These are phyloP conservation scores for Polydrusus tereticollis DNA, from an alignment of 2,888 invertebrate genomes.

Conservation along the genomic window DNA sequence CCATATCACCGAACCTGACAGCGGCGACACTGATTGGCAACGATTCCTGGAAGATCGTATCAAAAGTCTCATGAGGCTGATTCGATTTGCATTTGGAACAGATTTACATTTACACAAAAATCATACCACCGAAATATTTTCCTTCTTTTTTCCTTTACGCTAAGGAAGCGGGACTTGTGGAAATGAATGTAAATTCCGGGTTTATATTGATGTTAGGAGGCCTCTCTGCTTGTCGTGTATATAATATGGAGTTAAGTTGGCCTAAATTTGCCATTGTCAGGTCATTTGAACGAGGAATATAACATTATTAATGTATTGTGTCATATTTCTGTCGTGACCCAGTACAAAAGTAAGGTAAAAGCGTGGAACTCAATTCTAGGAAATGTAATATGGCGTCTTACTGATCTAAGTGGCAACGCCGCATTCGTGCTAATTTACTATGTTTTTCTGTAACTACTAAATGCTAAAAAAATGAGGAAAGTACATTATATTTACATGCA, in stretches of 20 bases:
- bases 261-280: too few relatives aligned
- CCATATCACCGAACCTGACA: background rate
- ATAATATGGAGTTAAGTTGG: background rate
- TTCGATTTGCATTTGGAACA: conserved; percentile 2
- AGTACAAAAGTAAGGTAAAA: too few relatives aligned
- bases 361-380: too few relatives aligned
- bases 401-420: too few relatives aligned
- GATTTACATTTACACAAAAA: conserved; percentile 12
- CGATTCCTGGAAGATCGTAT: conserved; percentile 3
- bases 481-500: too few relatives aligned
- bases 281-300: too few relatives aligned
- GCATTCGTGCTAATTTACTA: too few relatives aligned
- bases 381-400: too few relatives aligned
- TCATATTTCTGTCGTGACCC: too few relatives aligned
- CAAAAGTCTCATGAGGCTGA: background rate
- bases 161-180: background rate
- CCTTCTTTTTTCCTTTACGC: background rate
- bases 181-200: background rate
- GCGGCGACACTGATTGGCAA: conserved; percentile 1
- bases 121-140: conserved; percentile 12
- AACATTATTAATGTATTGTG: too few relatives aligned
- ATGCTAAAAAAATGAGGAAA: too few relatives aligned
- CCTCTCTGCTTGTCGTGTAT: background rate
- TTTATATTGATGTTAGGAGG: background rate
- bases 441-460: too few relatives aligned